Base-by-base conservation (phyloP, 2,113 vertebrate species). In the Bos indicus region DNA sequence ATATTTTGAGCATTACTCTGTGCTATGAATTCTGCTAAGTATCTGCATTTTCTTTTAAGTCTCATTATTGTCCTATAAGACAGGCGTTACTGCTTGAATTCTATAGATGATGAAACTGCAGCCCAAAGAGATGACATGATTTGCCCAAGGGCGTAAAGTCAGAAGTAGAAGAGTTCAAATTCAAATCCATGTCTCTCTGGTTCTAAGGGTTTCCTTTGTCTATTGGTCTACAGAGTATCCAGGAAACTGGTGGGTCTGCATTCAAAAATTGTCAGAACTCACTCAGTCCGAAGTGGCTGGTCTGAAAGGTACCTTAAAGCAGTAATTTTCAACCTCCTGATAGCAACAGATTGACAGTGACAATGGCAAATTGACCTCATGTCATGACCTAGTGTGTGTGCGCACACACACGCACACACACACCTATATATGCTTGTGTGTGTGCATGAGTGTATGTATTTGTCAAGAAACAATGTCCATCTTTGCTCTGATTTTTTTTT, bases 1-100 rank as follows among this genome's bases (percentile, higher is more conserved):
- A 97, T 95, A 82, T 97, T 98, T 97, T 40, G 54, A 80, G 48
- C 40, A n/a, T 97, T 87, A 91, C 81, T 71, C 8, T 52, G 81
- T 93, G 46, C 77, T 64, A 33, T 87, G 92, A 95, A 82, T 54
- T 94, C 62, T 74, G 81, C 62, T 88, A 80, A 84, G 86, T 94
- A 64, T 91, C 94, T 95, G 30, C 77, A 86, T 93, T 96, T 88
- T 97, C 83, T 62, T 86, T 40, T 86, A 87, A 91, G 52, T 16
- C 64, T 95, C 64, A 57, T 88, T 91, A 95, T 82, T 86, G 52
- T 71, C 14, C 67, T 60, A 43, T 82, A 85, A 96, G 87, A 85
- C 89, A n/a, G 80, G 3, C 82, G 95, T 94, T 94, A 91, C 91
- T 62, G 82, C 91, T 97, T 97, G 60, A 92, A 93, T 95, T 48